Base-by-base conservation (phyloP, 2,797 vertebrate genomes). In the Enoplosus armatus region DNA sequence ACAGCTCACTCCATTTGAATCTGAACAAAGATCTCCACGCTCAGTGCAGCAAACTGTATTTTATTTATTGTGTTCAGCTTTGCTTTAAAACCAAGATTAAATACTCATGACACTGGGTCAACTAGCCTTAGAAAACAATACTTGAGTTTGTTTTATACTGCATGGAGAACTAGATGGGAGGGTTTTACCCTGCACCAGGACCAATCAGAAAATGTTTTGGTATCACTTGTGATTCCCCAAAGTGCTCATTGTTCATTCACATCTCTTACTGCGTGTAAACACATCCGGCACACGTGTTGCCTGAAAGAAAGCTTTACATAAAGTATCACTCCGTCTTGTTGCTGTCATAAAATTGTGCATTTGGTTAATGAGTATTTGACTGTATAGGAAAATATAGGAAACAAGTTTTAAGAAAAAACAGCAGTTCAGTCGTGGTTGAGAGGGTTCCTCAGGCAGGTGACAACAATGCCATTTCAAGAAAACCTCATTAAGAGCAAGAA, bases 81-180 rank as follows among this genome's bases (percentile, higher is more conserved):
- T 59, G 61, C 29, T 69, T 65, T 59, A 60, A 75, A 78, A 73
- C 45, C 45, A 45, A 55, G 33, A 79, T 64, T 22, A 72, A 76
- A 79, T 26, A 41, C 29, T 51, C 29, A 6, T 33, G 14, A 50
- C 33, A 65, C 31, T 27, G 15, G 3, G 3, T 37, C 53, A 56
- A 73, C n/a, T 24, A 33, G 16, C 10, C 8, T 35, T 51, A 24
- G 5, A 45, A 50, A 65, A 37, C 8, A 43, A 24, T 2, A 60
- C 20, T 2, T 48, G 4, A 6, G 5, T 31, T 64, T 60, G 55
- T 55, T 60, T 9, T 47, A 22, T 48, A 29, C 7, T 26, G 35
- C 45, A 14, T 29, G 11, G 11, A 60, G 54, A 56, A 41, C 4
- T 47, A 6, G 8, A 41, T 20, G 10, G 6, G 22, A 18, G 5